Percentiles rank a stretch among this genome's conserved stretches.
Conservation (phyloP, 2,888 invertebrate species). For the Amblyjoppa fuscipennis region DNA sequence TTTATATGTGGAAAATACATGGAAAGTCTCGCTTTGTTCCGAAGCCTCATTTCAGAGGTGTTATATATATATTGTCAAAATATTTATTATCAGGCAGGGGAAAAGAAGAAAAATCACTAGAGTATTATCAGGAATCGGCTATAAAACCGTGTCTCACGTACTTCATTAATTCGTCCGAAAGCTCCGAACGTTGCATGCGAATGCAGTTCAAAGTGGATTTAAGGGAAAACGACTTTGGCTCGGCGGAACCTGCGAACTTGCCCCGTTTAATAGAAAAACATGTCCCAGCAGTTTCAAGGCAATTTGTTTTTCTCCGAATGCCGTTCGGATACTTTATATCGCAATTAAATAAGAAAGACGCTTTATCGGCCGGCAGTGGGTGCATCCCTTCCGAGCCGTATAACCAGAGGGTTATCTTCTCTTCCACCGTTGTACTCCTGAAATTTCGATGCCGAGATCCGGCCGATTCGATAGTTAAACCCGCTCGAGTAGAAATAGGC, state of each 20-base stretch:
- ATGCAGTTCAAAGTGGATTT: constrained; percentile 30
- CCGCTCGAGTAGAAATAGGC: constrained; percentile 48
- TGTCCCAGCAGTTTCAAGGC: constrained; percentile 40
- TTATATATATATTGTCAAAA: not conserved
- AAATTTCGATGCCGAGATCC: constrained; percentile 48
- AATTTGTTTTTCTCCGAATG: constrained; percentile 38
- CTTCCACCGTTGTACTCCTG: constrained; percentile 48
- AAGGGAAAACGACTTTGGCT: constrained; percentile 48
- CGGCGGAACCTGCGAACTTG: not conserved
- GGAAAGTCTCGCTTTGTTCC: not conserved
- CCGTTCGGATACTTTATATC: constrained; percentile 44
- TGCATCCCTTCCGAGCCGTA: constrained; percentile 54
- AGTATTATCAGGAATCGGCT: constrained; percentile 20
- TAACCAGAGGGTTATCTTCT: constrained; percentile 58
- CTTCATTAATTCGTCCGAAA: constrained; percentile 56
- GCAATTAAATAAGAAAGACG: constrained; percentile 52
- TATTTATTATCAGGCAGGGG: not conserved
- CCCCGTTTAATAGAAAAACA: constrained; percentile 58
- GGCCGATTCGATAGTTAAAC: constrained; percentile 57
- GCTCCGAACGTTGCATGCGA: constrained; percentile 12
- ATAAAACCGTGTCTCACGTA: constrained; percentile 58
- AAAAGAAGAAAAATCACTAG: constrained; percentile 1
- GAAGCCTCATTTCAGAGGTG: not conserved
- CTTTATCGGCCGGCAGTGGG: constrained; percentile 47
- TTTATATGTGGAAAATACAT: not conserved